These are phyloP conservation scores for Eurois occulta DNA, from an alignment of 2,888 invertebrate species.

Conservation along the genomic window DNA sequence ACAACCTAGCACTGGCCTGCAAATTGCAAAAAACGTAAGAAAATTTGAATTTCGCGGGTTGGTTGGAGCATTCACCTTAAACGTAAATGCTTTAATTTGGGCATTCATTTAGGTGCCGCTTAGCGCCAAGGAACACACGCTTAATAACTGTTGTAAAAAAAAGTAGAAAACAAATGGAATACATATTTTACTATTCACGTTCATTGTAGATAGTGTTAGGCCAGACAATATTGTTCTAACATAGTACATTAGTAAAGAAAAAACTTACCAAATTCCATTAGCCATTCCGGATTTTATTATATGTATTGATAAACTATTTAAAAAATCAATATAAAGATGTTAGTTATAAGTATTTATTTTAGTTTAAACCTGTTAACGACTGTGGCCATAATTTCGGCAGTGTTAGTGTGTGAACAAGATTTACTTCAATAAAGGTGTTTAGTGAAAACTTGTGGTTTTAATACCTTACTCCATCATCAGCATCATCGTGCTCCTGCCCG, in stretches of 20 bases:
- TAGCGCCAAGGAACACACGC: too few relatives aligned
- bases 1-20: too few relatives aligned
- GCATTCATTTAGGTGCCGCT: not conserved
- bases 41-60: too few relatives aligned
- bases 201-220: not conserved
- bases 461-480: not conserved
- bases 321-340: not conserved
- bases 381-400: constrained; percentile 1
- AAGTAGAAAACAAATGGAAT: not conserved
- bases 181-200: not conserved
- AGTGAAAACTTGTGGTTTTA: constrained; percentile 15
- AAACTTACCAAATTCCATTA: not conserved
- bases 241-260: not conserved
- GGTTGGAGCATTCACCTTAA: not conserved
- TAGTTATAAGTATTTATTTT: constrained; percentile 42
- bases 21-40: too few relatives aligned
- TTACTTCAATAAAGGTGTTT: constrained; percentile 29
- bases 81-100: not conserved
- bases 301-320: not conserved
- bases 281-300: not conserved
- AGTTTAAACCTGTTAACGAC: constrained; percentile 4
- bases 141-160: not conserved
- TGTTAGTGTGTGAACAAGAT: not conserved
- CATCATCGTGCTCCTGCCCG: not conserved
- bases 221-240: not conserved